Base-by-base conservation (phyloP, 2,113 vertebrate species). In the Oostethus manadensis region DNA sequence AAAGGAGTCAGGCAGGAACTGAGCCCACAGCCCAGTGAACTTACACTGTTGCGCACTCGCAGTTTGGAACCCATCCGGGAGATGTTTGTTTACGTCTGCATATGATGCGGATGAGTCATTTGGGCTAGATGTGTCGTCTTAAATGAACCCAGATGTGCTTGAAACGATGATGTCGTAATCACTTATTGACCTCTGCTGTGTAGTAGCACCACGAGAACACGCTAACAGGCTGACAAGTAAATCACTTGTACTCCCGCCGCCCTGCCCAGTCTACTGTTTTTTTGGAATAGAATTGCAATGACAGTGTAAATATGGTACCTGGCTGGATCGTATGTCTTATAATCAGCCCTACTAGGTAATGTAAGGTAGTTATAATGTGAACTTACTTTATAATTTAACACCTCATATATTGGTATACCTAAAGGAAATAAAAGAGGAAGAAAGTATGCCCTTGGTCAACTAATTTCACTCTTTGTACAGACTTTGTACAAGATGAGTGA, bases 201-300 rank as follows among this genome's bases (percentile, higher is more conserved):
- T 62, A 56, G 50, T 50, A 58, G 56, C 60, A 42, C 47, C 29
- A 55, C 29, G 26, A 22, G 22, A 53, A 54, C 40, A 56, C 0
- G n/a, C 61, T 54, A 65, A 63, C 57, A 46, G 60, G 48, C 56
- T 8, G 10, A 59, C 46, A 51, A 61, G 44, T 54, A 62, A 75
- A 8, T 60, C 57, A 26, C 38, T 14, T 3, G 13, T 42, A 42
- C 38, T 42, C 38, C 38, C 13, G 45, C 14, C 43, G 10, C 62
- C 60, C 55, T 58, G 51, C 45, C 44, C 64, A 43, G 60, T 78
- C 62, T 64, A 61, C 57, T 67, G 73, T 65, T 61, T 70, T 66
- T 68, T 16, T 59, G 21, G 50, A 47, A 54, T 69, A 47, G 21
- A 61, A 21, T 54, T 23, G 21, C 51, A 56, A 21, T 10, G 2